Conservation (phyloP, 2,888 invertebrate genomes). For the Parascotia fuliginaria region DNA sequence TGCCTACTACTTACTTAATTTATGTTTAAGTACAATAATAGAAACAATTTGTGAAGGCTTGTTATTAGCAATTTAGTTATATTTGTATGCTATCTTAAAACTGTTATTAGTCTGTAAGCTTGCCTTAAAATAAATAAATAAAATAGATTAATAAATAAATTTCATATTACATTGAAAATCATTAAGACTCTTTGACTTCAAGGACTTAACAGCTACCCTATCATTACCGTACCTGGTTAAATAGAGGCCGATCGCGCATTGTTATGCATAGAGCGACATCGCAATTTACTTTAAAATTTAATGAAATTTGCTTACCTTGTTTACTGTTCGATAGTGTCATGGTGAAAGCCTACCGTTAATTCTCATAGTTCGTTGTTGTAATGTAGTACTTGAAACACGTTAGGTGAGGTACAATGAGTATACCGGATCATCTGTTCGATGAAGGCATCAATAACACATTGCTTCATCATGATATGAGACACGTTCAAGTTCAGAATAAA, state of each 20-base stretch:
- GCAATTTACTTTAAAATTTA: slow-evolving; percentile 75
- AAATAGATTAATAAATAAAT: too few species aligned
- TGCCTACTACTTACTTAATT: too few species aligned
- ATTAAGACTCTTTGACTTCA: not conserved
- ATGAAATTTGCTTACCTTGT: slow-evolving; percentile 71
- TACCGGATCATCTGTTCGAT: slow-evolving; percentile 74
- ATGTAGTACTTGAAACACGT: slow-evolving; percentile 14
- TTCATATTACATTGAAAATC: slow-evolving; percentile 1
- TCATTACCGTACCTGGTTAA: not conserved
- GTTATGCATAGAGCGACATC: slow-evolving; percentile 64
- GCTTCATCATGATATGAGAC: slow-evolving; percentile 71
- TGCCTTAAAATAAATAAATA: too few species aligned
- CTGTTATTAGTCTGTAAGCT: too few species aligned
- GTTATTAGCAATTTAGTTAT: too few species aligned
- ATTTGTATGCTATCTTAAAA: too few species aligned
- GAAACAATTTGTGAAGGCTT: too few species aligned
- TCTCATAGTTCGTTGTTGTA: slow-evolving; percentile 7
- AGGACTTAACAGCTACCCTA: not conserved
- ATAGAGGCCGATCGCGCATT: slow-evolving; percentile 51
- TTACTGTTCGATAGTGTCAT: slow-evolving; percentile 62
- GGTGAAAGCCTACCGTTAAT: slow-evolving; percentile 43
- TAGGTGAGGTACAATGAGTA: slow-evolving; percentile 49
- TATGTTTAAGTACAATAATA: too few species aligned
- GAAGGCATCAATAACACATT: slow-evolving; percentile 71
- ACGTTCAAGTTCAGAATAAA: slow-evolving; percentile 61